A percentile compares a stretch with the other conserved stretches of the same genome.
These are phyloP conservation scores for Hemicrepidius hirtus DNA, from an alignment of 2,888 invertebrate genomes.

Conservation along the genomic window DNA sequence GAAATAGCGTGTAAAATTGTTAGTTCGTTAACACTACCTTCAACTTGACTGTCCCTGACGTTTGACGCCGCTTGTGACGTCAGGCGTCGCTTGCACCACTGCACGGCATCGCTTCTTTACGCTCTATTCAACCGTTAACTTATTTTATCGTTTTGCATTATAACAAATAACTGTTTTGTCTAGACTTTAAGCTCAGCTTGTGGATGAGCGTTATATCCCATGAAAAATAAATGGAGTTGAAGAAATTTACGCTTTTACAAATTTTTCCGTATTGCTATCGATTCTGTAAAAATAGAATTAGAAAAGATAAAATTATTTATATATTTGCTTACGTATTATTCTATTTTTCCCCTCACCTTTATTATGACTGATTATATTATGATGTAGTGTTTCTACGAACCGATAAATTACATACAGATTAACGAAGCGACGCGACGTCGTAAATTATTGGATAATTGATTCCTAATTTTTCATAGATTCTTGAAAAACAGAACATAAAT, in stretches of 20 bases:
- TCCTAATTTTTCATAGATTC: slow-evolving; percentile 13
- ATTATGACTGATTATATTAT: not conserved
- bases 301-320: not conserved
- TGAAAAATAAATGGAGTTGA: slow-evolving; percentile 1
- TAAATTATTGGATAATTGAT: slow-evolving; percentile 17
- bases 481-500: slow-evolving; percentile 25
- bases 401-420: not conserved
- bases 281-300: slow-evolving; percentile 13
- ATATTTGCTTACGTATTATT: slow-evolving; percentile 10
- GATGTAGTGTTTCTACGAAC: not conserved
- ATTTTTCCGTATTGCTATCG: slow-evolving; percentile 3
- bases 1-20: slow-evolving; percentile 39
- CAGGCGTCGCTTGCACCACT: slow-evolving; percentile 62
- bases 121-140: slow-evolving; percentile 21
- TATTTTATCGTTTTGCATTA: slow-evolving; percentile 26
- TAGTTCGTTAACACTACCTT: slow-evolving; percentile 69
- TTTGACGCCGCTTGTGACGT: slow-evolving; percentile 66
- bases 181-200: not conserved
- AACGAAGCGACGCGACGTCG: not conserved
- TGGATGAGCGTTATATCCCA: slow-evolving; percentile 2
- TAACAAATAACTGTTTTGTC: slow-evolving; percentile 30
- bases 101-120: slow-evolving; percentile 31
- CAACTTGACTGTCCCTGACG: slow-evolving; percentile 69
- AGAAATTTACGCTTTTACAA: not conserved
- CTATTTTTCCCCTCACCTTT: not conserved